Conservation (phyloP, 2,888 invertebrate species). For the Melangyna quadrimaculata region DNA sequence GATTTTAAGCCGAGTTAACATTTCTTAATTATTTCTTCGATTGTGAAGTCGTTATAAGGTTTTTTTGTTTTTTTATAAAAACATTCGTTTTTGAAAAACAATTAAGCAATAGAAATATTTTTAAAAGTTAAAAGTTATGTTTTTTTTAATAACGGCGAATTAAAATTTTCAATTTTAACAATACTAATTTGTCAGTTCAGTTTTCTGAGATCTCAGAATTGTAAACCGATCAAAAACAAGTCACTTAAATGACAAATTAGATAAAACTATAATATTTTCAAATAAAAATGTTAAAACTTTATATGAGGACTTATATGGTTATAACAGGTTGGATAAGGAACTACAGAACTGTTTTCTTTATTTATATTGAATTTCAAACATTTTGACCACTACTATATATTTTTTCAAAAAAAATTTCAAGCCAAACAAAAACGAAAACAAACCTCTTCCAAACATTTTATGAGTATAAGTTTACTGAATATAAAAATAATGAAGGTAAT, state of each 20-base stretch:
- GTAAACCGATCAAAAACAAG: too few species aligned
- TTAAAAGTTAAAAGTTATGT: too few species aligned
- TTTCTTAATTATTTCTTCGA: too few species aligned
- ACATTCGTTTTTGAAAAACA: too few species aligned
- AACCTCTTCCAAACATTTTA: conserved; percentile 38
- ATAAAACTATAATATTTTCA: background rate
- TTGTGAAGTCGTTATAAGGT: too few species aligned
- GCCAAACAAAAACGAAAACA: conserved; percentile 51
- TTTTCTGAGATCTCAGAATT: too few species aligned
- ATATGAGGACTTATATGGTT: background rate
- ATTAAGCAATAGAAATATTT: too few species aligned
- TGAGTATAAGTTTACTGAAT: conserved; percentile 6
- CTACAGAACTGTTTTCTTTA: conserved; percentile 17
- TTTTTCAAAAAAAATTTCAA: conserved; percentile 17
- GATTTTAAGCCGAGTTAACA: too few species aligned
- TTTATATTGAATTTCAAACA: background rate
- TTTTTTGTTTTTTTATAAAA: too few species aligned
- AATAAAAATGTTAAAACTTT: background rate
- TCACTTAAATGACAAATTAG: background rate
- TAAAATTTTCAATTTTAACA: too few species aligned
- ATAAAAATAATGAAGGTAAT: background rate
- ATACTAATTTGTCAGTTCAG: too few species aligned
- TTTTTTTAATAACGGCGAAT: too few species aligned
- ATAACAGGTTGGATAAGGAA: background rate
- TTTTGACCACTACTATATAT: conserved; percentile 27